A percentile compares a stretch with the other conserved stretches of the same genome.
These are phyloP conservation scores for Sphinx pinastri DNA, from an alignment of 2,888 invertebrate genomes.

Conservation along the genomic window DNA sequence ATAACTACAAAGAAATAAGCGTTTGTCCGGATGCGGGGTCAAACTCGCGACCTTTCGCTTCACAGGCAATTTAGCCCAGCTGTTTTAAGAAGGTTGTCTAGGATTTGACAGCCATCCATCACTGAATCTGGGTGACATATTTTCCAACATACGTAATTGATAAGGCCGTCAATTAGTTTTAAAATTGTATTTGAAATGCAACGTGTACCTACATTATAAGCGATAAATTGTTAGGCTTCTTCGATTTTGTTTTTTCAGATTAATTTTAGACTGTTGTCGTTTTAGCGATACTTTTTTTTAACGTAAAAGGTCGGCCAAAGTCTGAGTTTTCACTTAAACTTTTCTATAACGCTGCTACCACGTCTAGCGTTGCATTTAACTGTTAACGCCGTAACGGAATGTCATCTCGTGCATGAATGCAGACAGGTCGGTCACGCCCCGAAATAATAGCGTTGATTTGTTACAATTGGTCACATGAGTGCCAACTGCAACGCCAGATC, in stretches of 20 bases:
- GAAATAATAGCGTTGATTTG: slow-evolving; percentile 12
- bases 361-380: not conserved
- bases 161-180: not conserved
- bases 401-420: not conserved
- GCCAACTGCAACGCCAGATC: not conserved
- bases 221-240: not conserved
- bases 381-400: not conserved
- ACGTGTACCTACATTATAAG: too few relatives aligned
- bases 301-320: too few relatives aligned
- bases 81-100: too few relatives aligned
- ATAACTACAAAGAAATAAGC: too few relatives aligned
- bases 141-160: not conserved
- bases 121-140: too few relatives aligned
- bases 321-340: too few relatives aligned
- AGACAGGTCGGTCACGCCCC: slow-evolving; percentile 13
- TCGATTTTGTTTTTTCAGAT: not conserved
- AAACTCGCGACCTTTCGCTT: too few relatives aligned
- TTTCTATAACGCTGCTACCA: not conserved
- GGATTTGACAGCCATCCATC: too few relatives aligned
- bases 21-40: too few relatives aligned
- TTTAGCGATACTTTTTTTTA: not conserved
- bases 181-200: not conserved
- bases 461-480: slow-evolving; percentile 15
- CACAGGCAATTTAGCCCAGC: too few relatives aligned
- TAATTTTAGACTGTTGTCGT: not conserved